These are phyloP conservation scores for Trochalopteron elliotii DNA, from an alignment of 2,113 vertebrate species.

Conservation along the genomic window DNA sequence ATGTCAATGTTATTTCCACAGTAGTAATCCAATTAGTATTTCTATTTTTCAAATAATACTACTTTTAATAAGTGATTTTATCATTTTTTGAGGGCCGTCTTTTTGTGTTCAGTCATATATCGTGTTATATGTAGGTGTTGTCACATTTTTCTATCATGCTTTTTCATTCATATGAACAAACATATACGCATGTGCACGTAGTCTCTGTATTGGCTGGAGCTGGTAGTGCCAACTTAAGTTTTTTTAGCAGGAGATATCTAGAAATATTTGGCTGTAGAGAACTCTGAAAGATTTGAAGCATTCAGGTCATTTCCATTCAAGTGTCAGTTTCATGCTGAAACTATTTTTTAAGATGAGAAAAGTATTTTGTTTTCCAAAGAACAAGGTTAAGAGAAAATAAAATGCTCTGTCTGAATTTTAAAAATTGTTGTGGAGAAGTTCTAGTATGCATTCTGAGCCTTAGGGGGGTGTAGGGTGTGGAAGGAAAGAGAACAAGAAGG, in stretches of 20 bases:
- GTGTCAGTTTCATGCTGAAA: background rate
- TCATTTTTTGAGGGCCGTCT: background rate
- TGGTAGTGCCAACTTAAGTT: background rate
- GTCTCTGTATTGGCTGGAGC: background rate
- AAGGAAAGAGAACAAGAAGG: background rate
- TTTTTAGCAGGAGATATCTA: background rate
- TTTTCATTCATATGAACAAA: background rate
- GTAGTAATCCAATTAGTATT: background rate
- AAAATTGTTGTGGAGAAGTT: background rate
- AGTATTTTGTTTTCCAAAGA: background rate
- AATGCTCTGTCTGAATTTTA: background rate
- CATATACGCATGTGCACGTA: accelerated
- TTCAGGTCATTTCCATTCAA: background rate
- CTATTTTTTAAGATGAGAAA: background rate
- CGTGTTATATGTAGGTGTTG: background rate
- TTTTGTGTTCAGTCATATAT: background rate
- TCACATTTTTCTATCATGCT: background rate
- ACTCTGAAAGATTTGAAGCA: background rate
- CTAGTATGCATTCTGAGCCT: background rate
- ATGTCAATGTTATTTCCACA: background rate
- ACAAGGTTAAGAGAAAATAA: background rate
- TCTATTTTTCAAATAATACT: background rate
- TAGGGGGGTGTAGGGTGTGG: background rate
- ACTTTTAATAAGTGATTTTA: background rate
- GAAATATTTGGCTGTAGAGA: background rate